Percentiles rank a stretch among this genome's conserved stretches.
Evolutionary conservation across 23 tunicate genomes (phyloP).

Genomic region (Trididemnum miniatum): DNA sequence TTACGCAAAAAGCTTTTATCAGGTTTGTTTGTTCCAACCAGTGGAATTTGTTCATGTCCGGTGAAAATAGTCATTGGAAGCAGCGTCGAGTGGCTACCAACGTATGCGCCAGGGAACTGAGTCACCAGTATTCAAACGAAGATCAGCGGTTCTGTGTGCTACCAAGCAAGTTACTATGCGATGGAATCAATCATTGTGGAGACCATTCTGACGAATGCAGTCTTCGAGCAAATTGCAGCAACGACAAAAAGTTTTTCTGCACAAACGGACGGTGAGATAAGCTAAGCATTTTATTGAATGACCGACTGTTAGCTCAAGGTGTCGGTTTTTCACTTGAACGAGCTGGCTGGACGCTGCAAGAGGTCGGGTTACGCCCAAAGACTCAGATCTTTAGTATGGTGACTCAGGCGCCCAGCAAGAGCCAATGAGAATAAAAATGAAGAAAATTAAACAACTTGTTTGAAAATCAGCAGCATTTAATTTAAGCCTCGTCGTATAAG

Average conservation of each 20-base stretch:
- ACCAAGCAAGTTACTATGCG: constrained; percentile 52
- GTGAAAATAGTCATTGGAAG: constrained; percentile 21
- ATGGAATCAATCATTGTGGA: constrained; percentile 91
- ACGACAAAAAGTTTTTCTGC: constrained; percentile 41
- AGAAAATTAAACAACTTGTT: too few relatives aligned
- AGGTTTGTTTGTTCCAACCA: constrained; percentile 36
- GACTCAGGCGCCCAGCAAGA: too few relatives aligned
- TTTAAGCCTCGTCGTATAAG: too few relatives aligned
- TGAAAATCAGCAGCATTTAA: too few relatives aligned
- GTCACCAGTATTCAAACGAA: background rate
- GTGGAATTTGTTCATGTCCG: constrained; percentile 17
- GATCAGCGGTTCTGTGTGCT: constrained; percentile 24
- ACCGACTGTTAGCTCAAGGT: too few relatives aligned
- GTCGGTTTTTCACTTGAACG: too few relatives aligned
- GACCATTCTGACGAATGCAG: constrained; percentile 89
- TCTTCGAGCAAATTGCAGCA: constrained; percentile 21
- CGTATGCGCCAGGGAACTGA: background rate
- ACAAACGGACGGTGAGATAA: constrained; percentile 49
- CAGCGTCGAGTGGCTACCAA: constrained; percentile 1
- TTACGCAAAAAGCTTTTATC: too few relatives aligned
- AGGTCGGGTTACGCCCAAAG: too few relatives aligned
- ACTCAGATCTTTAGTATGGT: too few relatives aligned
- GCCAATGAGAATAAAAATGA: too few relatives aligned
- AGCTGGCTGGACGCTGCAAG: too few relatives aligned
- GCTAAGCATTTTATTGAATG: too few relatives aligned